These are phyloP conservation scores for Seira sanloemensis DNA, from an alignment of 2,888 invertebrate species.

Conservation along the genomic window DNA sequence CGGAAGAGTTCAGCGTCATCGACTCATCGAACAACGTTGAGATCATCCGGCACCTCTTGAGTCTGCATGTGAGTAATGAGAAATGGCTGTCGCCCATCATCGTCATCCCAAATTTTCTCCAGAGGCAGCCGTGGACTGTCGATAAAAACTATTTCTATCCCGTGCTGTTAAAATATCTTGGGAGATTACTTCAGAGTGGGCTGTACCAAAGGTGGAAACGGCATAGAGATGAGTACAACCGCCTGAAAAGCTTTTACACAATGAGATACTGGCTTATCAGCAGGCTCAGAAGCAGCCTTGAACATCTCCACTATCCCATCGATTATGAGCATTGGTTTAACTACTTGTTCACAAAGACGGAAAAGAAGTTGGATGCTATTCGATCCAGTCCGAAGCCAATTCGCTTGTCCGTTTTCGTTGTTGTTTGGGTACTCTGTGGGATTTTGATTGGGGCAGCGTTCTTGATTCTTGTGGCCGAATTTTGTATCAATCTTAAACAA, in stretches of 20 bases:
- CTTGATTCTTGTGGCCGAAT: no score
- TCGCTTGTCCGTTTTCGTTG: not conserved
- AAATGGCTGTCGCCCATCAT: slow-evolving; percentile 20
- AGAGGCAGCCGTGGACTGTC: slow-evolving; percentile 41
- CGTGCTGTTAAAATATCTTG: not conserved
- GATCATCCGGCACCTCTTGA: slow-evolving; percentile 14
- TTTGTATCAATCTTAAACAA: no score
- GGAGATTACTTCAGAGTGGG: slow-evolving; percentile 32
- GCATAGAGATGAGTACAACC: slow-evolving; percentile 4
- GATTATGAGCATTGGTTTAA: slow-evolving; percentile 17
- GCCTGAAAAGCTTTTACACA: slow-evolving; percentile 15
- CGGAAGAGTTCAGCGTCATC: not conserved
- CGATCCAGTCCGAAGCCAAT: not conserved
- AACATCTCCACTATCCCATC: slow-evolving; percentile 13
- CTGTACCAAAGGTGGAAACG: slow-evolving; percentile 33
- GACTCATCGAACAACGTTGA: slow-evolving; percentile 23
- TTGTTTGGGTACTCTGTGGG: slow-evolving; percentile 22
- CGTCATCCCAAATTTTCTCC: slow-evolving; percentile 11
- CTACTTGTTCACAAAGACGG: slow-evolving; percentile 11
- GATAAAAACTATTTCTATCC: slow-evolving; percentile 35
- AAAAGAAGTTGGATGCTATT: not conserved
- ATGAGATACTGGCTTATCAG: not conserved
- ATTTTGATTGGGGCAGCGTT: not conserved
- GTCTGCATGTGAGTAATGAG: slow-evolving; percentile 19
- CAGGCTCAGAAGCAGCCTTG: not conserved